Percentiles rank a stretch among this genome's conserved stretches.
Conservation (phyloP, 2,797 vertebrate species). For the Synanceia verrucosa region DNA sequence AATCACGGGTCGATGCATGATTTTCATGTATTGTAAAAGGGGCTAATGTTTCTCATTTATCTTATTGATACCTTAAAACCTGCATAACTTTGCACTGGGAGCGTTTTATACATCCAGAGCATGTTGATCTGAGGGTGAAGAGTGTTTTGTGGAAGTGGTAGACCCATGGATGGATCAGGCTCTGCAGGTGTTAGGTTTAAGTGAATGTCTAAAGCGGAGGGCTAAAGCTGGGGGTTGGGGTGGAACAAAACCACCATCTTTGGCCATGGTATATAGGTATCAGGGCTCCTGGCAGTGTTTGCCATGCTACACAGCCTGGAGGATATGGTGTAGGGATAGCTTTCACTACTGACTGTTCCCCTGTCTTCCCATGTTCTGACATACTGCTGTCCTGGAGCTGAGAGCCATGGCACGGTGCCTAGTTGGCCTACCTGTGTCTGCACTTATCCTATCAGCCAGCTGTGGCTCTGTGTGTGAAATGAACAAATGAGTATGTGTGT, state of each 20-base stretch:
- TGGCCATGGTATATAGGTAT: slow-evolving; percentile 63
- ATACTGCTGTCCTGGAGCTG: slow-evolving; percentile 52
- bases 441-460: slow-evolving; percentile 68
- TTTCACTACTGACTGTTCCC: slow-evolving; percentile 43
- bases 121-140: slow-evolving; percentile 11
- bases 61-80: slow-evolving; percentile 26
- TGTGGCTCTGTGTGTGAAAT: slow-evolving; percentile 41
- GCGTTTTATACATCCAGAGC: slow-evolving; percentile 24
- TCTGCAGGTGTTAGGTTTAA: slow-evolving; percentile 49
- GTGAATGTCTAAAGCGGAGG: slow-evolving; percentile 54
- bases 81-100: slow-evolving; percentile 11
- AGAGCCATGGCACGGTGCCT: slow-evolving; percentile 52
- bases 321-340: slow-evolving; percentile 48
- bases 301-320: slow-evolving; percentile 43
- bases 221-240: slow-evolving; percentile 53
- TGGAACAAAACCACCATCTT: slow-evolving; percentile 54
- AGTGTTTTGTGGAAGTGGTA: slow-evolving; percentile 41
- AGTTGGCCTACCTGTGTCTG: slow-evolving; percentile 70
- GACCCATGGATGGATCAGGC: slow-evolving; percentile 37
- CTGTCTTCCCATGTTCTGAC: slow-evolving; percentile 54
- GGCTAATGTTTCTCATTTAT: slow-evolving; percentile 52
- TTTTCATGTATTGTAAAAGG: too few species aligned
- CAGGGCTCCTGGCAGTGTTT: slow-evolving; percentile 50
- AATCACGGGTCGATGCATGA: too few species aligned
- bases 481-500: slow-evolving; percentile 18